phyloP scores from a whole-genome alignment of 2,113 vertebrate genomes.

The Cyrtonyx montezumae region DNA sequence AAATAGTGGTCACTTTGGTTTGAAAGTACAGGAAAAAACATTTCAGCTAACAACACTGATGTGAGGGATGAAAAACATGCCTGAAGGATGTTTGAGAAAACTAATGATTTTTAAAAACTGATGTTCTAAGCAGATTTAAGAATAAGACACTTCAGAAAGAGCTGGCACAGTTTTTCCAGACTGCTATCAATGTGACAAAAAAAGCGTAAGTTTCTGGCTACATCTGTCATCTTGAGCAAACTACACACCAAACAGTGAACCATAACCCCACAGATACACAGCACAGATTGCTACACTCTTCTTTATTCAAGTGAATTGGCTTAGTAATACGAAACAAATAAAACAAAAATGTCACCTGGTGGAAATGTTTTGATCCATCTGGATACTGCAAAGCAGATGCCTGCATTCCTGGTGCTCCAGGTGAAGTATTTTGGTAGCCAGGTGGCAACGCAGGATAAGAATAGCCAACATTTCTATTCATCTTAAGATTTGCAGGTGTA shows the following conservation, averaged over 20 bases:
- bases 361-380: constrained; percentile 83
- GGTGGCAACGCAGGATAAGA: constrained; percentile 90
- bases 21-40: neutral
- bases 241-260: accelerated
- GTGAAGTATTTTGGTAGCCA: constrained; percentile 86
- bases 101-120: neutral
- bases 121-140: neutral
- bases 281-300: neutral
- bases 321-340: neutral
- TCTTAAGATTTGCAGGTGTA: constrained; percentile 76
- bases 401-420: constrained; percentile 76
- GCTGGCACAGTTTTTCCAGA: neutral
- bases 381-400: constrained; percentile 82
- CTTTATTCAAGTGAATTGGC: neutral
- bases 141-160: neutral
- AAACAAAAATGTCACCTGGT: constrained; percentile 80
- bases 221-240: neutral
- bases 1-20: neutral
- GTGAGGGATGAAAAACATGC: neutral
- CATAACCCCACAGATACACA: neutral
- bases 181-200: neutral
- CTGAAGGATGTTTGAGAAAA: neutral
- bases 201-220: neutral
- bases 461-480: constrained; percentile 83
- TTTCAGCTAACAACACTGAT: neutral